Evolutionary conservation across 2,888 invertebrate species (phyloP), one percentile per base, ranked within the genome.

Genomic region (Atrina japonica): DNA sequence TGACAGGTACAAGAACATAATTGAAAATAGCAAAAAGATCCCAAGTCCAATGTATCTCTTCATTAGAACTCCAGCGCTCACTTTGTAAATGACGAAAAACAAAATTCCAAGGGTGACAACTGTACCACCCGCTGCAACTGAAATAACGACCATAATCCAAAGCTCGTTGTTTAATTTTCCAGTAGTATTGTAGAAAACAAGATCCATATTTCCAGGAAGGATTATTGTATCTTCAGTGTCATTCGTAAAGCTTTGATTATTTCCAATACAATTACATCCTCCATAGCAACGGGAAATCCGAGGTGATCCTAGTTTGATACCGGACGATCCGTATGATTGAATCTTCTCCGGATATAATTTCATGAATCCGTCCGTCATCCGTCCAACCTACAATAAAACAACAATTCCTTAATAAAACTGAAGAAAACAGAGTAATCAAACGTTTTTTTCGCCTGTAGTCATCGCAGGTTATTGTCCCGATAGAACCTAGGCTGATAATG

Each of bases 141-240:
- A 95, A 66, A 97, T 92, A 59, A 97, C 93, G 1, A 97, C 96
- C 75, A 96, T 93, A 35, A 96, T 96, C 97, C 97, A 97, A 23
- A 95, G 93, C 88, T 78, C 76, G 7, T 65, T 76, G 25, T 77
- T 73, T 45, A 86, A 84, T 59, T 75, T 64, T 6, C 71, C 84
- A 2, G 78, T 74, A 1, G 76, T 71, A 41, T 70, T 64, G n/a
- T 30, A 73, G 64, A 69, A 85, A 21, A 77, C 52, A 50, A 66
- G 64, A 18, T 79, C 81, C 7, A 66, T 55, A 9, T 61, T 30
- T 9, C 64, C 50, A n/a, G 73, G 70, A 5, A 76, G 67, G 3
- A 66, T 53, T 7, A 7, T 27, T n/a, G 27, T 30, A 1, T 49
- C 35, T 1, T 68, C 58, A 5, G 69, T 56, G 23, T 14, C 35